Conservation (phyloP, 2,888 invertebrate genomes). For the Tetragonisca angustula region DNA sequence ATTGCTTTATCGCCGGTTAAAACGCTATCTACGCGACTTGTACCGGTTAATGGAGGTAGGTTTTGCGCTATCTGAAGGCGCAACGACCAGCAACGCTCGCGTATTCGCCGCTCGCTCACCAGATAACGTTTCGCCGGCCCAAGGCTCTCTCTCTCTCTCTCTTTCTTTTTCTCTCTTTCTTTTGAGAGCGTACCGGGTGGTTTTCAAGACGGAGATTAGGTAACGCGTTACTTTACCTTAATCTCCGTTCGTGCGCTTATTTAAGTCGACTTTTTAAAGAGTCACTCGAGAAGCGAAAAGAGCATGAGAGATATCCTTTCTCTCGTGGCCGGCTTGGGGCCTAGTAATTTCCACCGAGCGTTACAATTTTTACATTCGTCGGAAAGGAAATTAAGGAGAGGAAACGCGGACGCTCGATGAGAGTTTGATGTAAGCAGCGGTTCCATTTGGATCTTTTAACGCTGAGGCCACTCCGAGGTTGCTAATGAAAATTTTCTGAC, state of each 20-base stretch:
- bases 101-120: slow-evolving; percentile 32
- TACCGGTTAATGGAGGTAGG: slow-evolving; percentile 30
- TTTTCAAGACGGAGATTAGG: slow-evolving; percentile 47
- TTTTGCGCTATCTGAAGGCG: slow-evolving; percentile 34
- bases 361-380: slow-evolving; percentile 15
- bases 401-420: neutral
- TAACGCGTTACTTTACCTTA: slow-evolving; percentile 50
- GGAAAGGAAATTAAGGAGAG: slow-evolving; percentile 3
- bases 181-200: slow-evolving; percentile 2
- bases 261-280: slow-evolving; percentile 25
- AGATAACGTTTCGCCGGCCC: slow-evolving; percentile 50
- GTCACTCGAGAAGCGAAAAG: slow-evolving; percentile 34
- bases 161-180: too few relatives aligned
- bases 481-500: too few relatives aligned
- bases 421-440: neutral
- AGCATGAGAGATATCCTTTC: slow-evolving; percentile 15
- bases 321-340: neutral
- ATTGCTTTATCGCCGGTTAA: slow-evolving; percentile 13
- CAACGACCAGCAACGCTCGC: slow-evolving; percentile 16
- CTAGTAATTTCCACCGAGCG: neutral
- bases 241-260: slow-evolving; percentile 33
- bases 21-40: slow-evolving; percentile 16
- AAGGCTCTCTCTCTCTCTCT: slow-evolving; percentile 1
- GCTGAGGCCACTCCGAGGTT: too few relatives aligned
- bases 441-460: neutral